A percentile compares a stretch with the other conserved stretches of the same genome.
Conservation (phyloP, 2,888 invertebrate genomes). For the Molorchus minor region DNA sequence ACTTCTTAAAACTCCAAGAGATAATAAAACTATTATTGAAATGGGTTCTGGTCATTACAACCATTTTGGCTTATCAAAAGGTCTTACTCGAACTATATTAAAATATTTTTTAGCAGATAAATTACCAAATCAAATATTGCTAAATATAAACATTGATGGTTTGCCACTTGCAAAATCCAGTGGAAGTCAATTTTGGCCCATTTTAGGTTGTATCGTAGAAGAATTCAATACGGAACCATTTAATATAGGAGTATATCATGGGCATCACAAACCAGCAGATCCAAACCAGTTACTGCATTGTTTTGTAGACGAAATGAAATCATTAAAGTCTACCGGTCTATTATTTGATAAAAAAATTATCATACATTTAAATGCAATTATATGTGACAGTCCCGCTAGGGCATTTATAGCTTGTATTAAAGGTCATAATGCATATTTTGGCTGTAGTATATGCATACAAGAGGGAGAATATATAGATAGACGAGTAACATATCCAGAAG, state of each 20-base stretch:
- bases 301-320: slow-evolving; percentile 10
- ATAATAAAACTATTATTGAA: not conserved
- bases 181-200: slow-evolving; percentile 18
- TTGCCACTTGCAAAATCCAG: slow-evolving; percentile 16
- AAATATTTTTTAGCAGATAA: not conserved
- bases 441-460: slow-evolving; percentile 4
- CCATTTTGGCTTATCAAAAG: slow-evolving; percentile 5
- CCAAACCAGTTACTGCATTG: slow-evolving; percentile 4
- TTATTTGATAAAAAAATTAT: not conserved
- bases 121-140: not conserved
- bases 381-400: slow-evolving; percentile 16
- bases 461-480: slow-evolving; percentile 14
- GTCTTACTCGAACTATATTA: not conserved
- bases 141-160: slow-evolving; percentile 15
- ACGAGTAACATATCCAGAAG: slow-evolving; percentile 10
- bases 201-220: slow-evolving; percentile 8
- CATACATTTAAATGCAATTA: slow-evolving; percentile 13
- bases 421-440: slow-evolving; percentile 14
- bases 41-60: not conserved
- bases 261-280: slow-evolving; percentile 5
- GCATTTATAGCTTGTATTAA: slow-evolving; percentile 13
- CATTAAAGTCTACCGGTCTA: slow-evolving; percentile 1
- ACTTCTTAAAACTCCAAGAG: slow-evolving; percentile 3
- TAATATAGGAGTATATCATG: slow-evolving; percentile 14
- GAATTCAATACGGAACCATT: slow-evolving; percentile 8